A percentile compares a stretch with the other conserved stretches of the same genome.
Evolutionary conservation across 2,888 invertebrate species (phyloP).

Genomic region (Coenonympha arcania): DNA sequence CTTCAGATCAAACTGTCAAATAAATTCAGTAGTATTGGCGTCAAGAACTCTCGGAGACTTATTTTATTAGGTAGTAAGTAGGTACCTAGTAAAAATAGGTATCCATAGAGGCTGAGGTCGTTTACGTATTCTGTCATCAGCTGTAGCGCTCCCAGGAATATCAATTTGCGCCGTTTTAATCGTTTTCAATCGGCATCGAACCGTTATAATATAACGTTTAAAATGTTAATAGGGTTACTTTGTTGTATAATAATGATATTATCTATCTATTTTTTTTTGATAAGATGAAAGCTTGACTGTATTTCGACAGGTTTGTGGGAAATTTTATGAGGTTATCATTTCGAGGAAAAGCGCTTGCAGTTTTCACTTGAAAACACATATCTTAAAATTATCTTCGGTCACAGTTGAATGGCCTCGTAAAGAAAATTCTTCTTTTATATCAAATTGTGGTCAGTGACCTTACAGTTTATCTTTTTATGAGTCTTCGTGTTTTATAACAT

Average conservation of each 20-base stretch:
- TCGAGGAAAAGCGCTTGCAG: slow-evolving; percentile 9
- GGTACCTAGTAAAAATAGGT: too few relatives aligned
- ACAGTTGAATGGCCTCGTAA: slow-evolving; percentile 19
- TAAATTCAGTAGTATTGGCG: too few relatives aligned
- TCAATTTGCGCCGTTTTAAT: slow-evolving; percentile 60
- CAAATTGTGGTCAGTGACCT: slow-evolving; percentile 16
- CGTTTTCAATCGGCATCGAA: slow-evolving; percentile 45
- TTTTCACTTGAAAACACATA: slow-evolving; percentile 18
- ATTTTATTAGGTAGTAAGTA: too few relatives aligned
- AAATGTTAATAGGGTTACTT: neutral
- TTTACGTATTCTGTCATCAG: slow-evolving; percentile 38
- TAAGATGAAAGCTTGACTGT: neutral
- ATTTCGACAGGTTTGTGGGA: neutral
- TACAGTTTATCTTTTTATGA: slow-evolving; percentile 17
- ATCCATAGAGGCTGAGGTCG: too few relatives aligned
- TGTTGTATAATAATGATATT: neutral
- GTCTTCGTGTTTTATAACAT: slow-evolving; percentile 20
- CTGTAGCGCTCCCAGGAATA: slow-evolving; percentile 57
- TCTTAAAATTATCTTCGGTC: slow-evolving; percentile 22
- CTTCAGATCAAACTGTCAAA: too few relatives aligned
- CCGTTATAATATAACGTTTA: slow-evolving; percentile 30
- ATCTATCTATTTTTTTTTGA: neutral
- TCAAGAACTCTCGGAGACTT: too few relatives aligned
- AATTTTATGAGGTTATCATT: neutral
- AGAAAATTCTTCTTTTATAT: slow-evolving; percentile 19